phyloP scores from a whole-genome alignment of 1,140 invertebrate genomes.

The Sitophilus oryzae region DNA sequence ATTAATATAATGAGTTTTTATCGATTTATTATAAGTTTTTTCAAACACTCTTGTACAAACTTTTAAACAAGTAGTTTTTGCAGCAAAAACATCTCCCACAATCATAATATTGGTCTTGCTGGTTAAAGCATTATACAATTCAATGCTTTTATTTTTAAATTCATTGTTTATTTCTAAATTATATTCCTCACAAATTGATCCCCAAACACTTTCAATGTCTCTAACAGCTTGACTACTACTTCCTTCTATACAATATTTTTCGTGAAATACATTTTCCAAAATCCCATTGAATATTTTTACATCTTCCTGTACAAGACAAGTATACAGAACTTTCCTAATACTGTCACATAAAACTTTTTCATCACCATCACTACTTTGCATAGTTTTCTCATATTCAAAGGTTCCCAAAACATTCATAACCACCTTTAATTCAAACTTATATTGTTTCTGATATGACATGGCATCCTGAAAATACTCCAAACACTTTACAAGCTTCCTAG shows the following conservation, averaged over 20 bases:
- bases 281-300: constrained; percentile 84
- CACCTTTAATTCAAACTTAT: constrained; percentile 19
- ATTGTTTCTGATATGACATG: constrained; percentile 9
- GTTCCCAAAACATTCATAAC: constrained; percentile 20
- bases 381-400: constrained; percentile 16
- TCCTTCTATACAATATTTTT: constrained; percentile 28
- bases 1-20: constrained; percentile 65
- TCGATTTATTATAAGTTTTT: constrained; percentile 1
- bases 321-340: constrained; percentile 83
- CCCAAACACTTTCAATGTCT: too few relatives aligned
- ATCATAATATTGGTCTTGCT: constrained; percentile 75
- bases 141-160: constrained; percentile 65
- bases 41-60: constrained; percentile 11
- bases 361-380: constrained; percentile 55
- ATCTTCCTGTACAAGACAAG: constrained; percentile 82
- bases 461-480: constrained; percentile 8
- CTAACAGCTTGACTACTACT: constrained; percentile 40
- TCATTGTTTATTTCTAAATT: constrained; percentile 66
- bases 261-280: constrained; percentile 83
- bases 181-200: constrained; percentile 50
- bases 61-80: constrained; percentile 51
- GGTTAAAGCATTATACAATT: constrained; percentile 70
- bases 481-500: constrained; percentile 54
- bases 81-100: constrained; percentile 66
- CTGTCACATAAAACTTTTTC: constrained; percentile 35